phyloP scores from a whole-genome alignment of 92 coral and sea anemone species.

The Metridium senile region DNA sequence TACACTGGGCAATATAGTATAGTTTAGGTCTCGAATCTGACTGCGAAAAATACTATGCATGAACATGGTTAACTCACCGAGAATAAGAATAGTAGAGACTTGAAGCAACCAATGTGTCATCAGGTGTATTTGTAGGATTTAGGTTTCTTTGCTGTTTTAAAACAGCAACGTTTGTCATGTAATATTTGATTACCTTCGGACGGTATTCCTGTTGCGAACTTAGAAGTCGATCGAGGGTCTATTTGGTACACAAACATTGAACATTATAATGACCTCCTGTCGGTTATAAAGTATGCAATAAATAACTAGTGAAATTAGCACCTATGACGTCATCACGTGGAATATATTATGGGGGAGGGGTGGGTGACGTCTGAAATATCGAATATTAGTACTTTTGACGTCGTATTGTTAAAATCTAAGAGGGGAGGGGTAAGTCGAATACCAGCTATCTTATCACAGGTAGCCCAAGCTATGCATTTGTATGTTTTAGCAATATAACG shows the following conservation, averaged over 20 bases:
- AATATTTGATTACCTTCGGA: background rate
- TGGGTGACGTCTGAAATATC: no score
- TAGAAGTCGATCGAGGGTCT: background rate
- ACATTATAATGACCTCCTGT: background rate
- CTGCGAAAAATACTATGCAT: no score
- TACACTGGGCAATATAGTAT: no score
- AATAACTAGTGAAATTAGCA: no score
- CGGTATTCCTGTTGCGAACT: background rate
- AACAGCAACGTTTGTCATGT: background rate
- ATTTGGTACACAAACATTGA: background rate
- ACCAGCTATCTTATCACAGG: no score
- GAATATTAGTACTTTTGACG: background rate
- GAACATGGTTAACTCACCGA: no score
- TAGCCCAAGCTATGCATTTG: no score
- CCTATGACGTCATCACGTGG: no score
- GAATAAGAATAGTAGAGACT: no score
- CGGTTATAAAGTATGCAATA: background rate
- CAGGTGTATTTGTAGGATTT: background rate
- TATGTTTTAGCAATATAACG: background rate
- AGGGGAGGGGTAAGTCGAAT: background rate
- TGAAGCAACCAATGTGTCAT: no score
- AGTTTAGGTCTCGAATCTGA: no score
- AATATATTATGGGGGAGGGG: no score
- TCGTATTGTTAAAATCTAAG: background rate
- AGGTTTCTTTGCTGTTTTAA: background rate